Evolutionary conservation across 2,888 invertebrate genomes (phyloP).

Genomic region (Melanostoma mellinum): DNA sequence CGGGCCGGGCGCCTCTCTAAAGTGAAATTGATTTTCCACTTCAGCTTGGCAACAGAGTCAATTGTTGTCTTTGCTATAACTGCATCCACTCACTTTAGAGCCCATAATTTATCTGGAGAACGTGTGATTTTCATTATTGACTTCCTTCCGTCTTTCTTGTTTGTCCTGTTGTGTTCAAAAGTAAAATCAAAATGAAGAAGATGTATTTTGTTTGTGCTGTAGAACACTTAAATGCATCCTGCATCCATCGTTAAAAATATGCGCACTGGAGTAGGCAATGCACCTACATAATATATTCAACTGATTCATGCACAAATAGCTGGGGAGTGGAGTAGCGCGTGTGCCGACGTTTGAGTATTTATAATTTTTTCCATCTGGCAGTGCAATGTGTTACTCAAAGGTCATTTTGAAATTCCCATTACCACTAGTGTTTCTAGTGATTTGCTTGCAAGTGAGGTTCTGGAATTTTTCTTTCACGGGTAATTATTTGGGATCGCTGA

Average conservation of each 20-base stretch:
- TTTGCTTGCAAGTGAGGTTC: slow-evolving; percentile 53
- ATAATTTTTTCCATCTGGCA: slow-evolving; percentile 67
- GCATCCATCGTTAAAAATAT: slow-evolving; percentile 50
- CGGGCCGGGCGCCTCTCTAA: slow-evolving; percentile 48
- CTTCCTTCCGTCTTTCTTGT: slow-evolving; percentile 64
- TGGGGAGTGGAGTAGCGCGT: slow-evolving; percentile 33
- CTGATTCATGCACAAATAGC: slow-evolving; percentile 35
- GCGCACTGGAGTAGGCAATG: slow-evolving; percentile 4
- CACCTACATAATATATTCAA: slow-evolving; percentile 18
- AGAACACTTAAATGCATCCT: slow-evolving; percentile 66
- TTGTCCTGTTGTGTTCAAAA: slow-evolving; percentile 19
- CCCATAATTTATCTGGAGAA: slow-evolving; percentile 59
- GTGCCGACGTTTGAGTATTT: slow-evolving; percentile 64
- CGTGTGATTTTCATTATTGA: slow-evolving; percentile 69
- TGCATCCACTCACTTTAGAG: slow-evolving; percentile 45
- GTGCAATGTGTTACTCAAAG: slow-evolving; percentile 62
- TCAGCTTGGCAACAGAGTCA: slow-evolving; percentile 19
- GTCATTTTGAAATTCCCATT: slow-evolving; percentile 67
- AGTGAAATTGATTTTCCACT: slow-evolving; percentile 58
- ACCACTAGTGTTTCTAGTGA: slow-evolving; percentile 57
- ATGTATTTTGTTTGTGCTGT: slow-evolving; percentile 33
- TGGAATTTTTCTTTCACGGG: slow-evolving; percentile 66
- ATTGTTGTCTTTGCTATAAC: slow-evolving; percentile 23
- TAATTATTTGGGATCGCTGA: slow-evolving; percentile 65
- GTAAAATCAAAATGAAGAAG: slow-evolving; percentile 2